Percentiles rank a stretch among this genome's conserved stretches.
These are phyloP conservation scores for Hylaeus volcanicus DNA, from an alignment of 1,140 invertebrate genomes.

Conservation along the genomic window DNA sequence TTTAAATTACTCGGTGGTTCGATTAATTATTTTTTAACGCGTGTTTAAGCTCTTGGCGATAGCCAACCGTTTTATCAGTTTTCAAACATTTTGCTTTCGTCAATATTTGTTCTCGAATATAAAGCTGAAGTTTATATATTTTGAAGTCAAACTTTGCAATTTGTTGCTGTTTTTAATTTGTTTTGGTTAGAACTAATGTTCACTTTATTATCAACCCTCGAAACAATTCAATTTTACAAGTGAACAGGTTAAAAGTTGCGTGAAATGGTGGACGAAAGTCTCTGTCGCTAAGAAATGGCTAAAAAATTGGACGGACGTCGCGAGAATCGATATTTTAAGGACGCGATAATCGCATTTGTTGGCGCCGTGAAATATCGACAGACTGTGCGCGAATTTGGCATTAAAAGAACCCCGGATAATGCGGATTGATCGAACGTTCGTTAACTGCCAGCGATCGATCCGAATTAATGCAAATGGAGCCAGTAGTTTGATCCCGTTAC, in stretches of 20 bases:
- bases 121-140: too few relatives aligned
- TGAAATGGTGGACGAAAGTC: not conserved
- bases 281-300: not conserved
- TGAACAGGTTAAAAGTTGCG: not conserved
- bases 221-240: too few relatives aligned
- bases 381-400: not conserved
- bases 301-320: not conserved
- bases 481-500: conserved; percentile 27
- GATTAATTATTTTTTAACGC: too few relatives aligned
- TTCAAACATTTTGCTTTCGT: too few relatives aligned
- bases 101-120: too few relatives aligned
- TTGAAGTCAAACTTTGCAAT: too few relatives aligned
- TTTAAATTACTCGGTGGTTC: too few relatives aligned
- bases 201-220: too few relatives aligned
- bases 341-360: not conserved
- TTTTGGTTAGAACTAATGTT: too few relatives aligned
- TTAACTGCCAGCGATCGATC: conserved; percentile 14
- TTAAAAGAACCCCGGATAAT: conserved; percentile 18
- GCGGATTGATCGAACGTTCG: conserved; percentile 13
- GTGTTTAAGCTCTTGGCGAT: too few relatives aligned
- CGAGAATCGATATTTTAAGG: conserved; percentile 3
- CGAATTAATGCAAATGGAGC: conserved; percentile 46
- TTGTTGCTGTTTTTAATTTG: too few relatives aligned
- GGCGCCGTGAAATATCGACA: not conserved
- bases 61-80: too few relatives aligned